These are phyloP conservation scores for Rousettus madagascariensis DNA, from an alignment of 2,797 vertebrate species.

Conservation along the genomic window DNA sequence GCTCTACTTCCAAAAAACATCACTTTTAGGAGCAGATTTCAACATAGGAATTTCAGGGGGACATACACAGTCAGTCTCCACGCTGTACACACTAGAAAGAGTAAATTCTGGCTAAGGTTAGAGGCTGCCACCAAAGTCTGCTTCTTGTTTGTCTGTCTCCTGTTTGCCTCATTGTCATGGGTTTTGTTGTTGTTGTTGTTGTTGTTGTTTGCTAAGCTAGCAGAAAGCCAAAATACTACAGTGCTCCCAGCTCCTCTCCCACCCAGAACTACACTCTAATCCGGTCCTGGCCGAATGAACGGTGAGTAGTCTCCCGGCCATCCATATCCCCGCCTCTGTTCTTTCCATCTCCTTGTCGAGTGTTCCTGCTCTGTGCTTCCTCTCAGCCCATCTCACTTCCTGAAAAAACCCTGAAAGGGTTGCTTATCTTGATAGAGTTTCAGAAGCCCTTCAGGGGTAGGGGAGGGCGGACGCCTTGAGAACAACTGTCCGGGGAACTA, in stretches of 20 bases:
- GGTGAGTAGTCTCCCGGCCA: background rate
- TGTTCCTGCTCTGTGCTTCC: background rate
- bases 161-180: background rate
- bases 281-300: background rate
- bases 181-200: background rate
- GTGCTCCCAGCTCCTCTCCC: background rate
- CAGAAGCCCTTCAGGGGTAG: background rate
- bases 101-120: background rate
- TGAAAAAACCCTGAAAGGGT: background rate
- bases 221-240: background rate
- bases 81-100: background rate
- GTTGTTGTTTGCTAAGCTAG: background rate
- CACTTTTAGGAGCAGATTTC: background rate
- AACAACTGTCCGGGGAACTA: background rate
- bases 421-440: conserved; percentile 48
- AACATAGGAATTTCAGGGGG: too few relatives aligned
- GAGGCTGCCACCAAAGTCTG: background rate
- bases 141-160: background rate
- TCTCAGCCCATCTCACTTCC: conserved; percentile 57
- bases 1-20: background rate
- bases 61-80: background rate
- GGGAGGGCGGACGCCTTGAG: background rate
- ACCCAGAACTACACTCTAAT: background rate
- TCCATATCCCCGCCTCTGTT: background rate
- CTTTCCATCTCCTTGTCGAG: background rate